phyloP scores from a whole-genome alignment of 2,888 invertebrate species.

The Salpingus planirostris region DNA sequence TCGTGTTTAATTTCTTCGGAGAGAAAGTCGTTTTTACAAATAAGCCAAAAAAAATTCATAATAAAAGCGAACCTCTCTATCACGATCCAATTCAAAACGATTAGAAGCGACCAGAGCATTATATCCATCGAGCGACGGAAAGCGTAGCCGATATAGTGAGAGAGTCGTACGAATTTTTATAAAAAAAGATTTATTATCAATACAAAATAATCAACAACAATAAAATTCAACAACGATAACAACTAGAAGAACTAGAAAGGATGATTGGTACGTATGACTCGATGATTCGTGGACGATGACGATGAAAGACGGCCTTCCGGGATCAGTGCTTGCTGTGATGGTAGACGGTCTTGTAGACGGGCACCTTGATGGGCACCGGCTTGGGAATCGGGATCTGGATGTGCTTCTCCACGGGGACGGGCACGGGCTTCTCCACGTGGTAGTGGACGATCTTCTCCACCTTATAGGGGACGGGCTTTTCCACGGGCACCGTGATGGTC shows the following conservation, averaged over 20 bases:
- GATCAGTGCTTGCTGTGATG: constrained; percentile 54
- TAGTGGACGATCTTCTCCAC: constrained; percentile 58
- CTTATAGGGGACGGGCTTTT: constrained; percentile 63
- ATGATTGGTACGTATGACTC: too few species aligned
- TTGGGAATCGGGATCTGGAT: constrained; percentile 59
- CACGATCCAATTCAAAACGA: constrained; percentile 5
- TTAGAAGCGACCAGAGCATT: background rate
- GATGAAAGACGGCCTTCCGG: constrained; percentile 25
- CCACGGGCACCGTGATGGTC: constrained; percentile 59
- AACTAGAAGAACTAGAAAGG: too few species aligned
- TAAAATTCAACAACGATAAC: constrained; percentile 6
- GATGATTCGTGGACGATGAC: constrained; percentile 12
- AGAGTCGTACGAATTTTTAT: constrained; percentile 3
- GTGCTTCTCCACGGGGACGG: constrained; percentile 60
- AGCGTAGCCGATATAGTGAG: too few species aligned
- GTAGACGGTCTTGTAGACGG: constrained; percentile 62
- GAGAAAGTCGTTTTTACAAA: constrained; percentile 10
- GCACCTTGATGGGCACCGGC: constrained; percentile 61
- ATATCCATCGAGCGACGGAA: too few species aligned
- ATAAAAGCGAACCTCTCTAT: constrained; percentile 6
- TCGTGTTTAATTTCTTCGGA: background rate
- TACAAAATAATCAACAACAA: constrained; percentile 11
- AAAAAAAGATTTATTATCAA: constrained; percentile 8
- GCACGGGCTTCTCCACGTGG: constrained; percentile 59
- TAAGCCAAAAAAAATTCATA: constrained; percentile 6